phyloP scores from a whole-genome alignment of 1,140 invertebrate genomes.

The Bombus picipes region DNA sequence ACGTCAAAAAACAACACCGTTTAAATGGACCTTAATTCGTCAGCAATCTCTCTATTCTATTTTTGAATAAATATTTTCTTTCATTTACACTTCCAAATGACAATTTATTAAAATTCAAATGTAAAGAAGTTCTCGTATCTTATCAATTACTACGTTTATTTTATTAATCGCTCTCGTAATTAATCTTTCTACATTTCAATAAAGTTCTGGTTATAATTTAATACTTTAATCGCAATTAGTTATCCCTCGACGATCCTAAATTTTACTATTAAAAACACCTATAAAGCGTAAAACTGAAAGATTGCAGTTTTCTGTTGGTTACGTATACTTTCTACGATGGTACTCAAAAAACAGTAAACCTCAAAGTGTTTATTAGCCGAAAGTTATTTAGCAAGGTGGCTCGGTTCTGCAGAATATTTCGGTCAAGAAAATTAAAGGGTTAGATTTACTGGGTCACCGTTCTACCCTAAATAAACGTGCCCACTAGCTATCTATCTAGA shows the following conservation, averaged over 20 bases:
- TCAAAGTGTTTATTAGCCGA: neutral
- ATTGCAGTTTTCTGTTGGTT: neutral
- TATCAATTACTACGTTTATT: neutral
- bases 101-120: neutral
- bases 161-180: neutral
- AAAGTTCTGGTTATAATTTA: neutral
- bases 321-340: neutral
- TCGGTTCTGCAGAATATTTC: conserved; percentile 24
- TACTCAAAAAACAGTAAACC: too few relatives aligned
- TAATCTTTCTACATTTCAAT: neutral
- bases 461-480: conserved; percentile 40
- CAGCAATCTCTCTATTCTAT: neutral
- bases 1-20: neutral
- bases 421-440: conserved; percentile 42
- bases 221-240: too few relatives aligned
- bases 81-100: neutral
- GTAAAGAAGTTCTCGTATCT: neutral
- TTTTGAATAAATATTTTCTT: neutral
- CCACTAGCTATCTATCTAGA: conserved; percentile 40
- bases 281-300: neutral
- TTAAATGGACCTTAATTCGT: conserved; percentile 12
- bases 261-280: neutral
- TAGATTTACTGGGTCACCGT: conserved; percentile 34
- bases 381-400: neutral
- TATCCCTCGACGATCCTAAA: neutral